Base-by-base conservation (phyloP, 2,797 vertebrate species). In the Cheirogaleus major region DNA sequence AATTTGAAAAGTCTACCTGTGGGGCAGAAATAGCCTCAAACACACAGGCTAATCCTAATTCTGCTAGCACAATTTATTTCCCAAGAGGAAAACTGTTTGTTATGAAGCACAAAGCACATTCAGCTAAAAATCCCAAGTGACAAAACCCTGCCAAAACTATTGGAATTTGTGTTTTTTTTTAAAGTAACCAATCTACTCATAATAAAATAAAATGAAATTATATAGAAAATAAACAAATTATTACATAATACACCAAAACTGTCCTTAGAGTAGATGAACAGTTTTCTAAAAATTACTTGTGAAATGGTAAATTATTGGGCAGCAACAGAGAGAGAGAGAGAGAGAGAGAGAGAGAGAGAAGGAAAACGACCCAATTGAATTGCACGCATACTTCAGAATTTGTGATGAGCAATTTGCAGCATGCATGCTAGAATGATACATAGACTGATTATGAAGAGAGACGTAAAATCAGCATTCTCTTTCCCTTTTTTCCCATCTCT, bases 1-100 rank as follows among this genome's bases (percentile, higher is more conserved):
- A 52, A 89, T 96, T 97, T 90, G 27, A 87, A 96, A 67, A 57
- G 20, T 15, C 11, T 43, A 90, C 59, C 7, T 61, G 43, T 67
- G 27, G 1, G 75, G 32, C 7, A 94, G 18, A 95, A 97, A 96
- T 22, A 0, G 7, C 7, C 4, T 43, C 7, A 6, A 78, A 85
- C 23, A 2, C 9, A 59, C 14, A 59, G n/a, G 13, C 5, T 76
- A 84, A 95, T 95, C 12, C 5, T 91, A 80, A 97, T 79, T 89
- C 79, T 91, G 18, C n/a, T 59, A 41, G 79, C 7, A 73, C 30
- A 45, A 80, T 18, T 79, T 93, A 50, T 82, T 95, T 90, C 50
- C 48, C 55, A 81, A 50, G 72, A 78, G 59, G 25, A 88, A 81
- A 89, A 79, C 20, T 52, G 2, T 50, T 91, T 48, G 30, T 17